These are phyloP conservation scores for western clawed frog (Xenopus tropicalis) DNA, from an alignment of 2,113 vertebrate genomes.

Conservation along the genomic window UCB_Xtro_10.0 CM004450.2:39867001-39867500, in stretches of 20 bases:
- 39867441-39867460: too few species aligned
- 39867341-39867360: too few species aligned
- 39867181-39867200: constrained; percentile 19
- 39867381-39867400: too few species aligned
- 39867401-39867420: too few species aligned
- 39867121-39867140: constrained; percentile 15
- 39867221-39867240: constrained; percentile 25
- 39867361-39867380: too few species aligned
- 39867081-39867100: constrained; percentile 19
- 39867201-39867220: constrained; percentile 20
- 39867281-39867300: too few species aligned
- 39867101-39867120: constrained; percentile 7
- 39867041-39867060: constrained; percentile 12
- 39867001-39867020: neutral
- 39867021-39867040: constrained; percentile 8
- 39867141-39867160: constrained; percentile 6
- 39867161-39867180: neutral
- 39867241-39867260: neutral
- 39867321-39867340: too few species aligned
- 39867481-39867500: too few species aligned
- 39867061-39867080: constrained; percentile 15
- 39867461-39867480: too few species aligned
- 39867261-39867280: too few species aligned
- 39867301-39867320: too few species aligned
- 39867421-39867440: too few species aligned